Evolutionary conservation across 2,113 vertebrate species (phyloP).

Genomic region (Pollimyrus isidori): DNA sequence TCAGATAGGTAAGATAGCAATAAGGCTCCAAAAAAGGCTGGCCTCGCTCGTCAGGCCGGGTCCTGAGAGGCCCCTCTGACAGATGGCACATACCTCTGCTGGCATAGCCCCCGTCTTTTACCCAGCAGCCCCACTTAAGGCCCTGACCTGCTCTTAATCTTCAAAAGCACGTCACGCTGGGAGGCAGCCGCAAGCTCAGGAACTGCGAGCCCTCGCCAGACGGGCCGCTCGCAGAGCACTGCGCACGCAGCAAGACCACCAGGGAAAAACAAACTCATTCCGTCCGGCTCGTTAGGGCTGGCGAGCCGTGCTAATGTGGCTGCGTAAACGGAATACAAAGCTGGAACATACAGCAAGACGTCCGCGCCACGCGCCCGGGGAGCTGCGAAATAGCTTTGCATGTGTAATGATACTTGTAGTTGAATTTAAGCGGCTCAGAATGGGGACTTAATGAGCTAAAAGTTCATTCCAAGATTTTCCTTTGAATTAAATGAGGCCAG

Average conservation of each 20-base stretch:
- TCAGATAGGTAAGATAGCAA: conserved; percentile 32
- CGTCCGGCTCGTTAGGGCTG: not conserved
- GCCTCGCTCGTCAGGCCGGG: conserved; percentile 39
- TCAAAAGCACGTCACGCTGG: not conserved
- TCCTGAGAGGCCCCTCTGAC: not conserved
- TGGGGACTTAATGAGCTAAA: conserved; percentile 14
- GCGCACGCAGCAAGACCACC: not conserved
- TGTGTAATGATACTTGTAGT: conserved; percentile 17
- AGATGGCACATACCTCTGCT: not conserved
- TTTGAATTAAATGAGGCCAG: conserved; percentile 1
- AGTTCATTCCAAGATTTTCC: conserved; percentile 2
- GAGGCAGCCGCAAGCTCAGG: not conserved
- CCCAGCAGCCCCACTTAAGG: not conserved
- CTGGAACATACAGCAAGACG: not conserved
- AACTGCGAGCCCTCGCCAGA: not conserved
- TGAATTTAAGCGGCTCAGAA: conserved; percentile 10
- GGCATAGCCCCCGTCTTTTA: not conserved
- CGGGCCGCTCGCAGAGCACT: not conserved
- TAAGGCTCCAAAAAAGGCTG: conserved; percentile 18
- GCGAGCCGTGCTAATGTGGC: not conserved
- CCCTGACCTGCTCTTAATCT: not conserved
- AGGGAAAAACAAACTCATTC: not conserved
- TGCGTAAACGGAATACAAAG: not conserved
- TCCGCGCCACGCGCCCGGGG: not conserved
- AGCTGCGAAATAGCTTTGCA: not conserved